phyloP scores from a whole-genome alignment of 35 echinoderm and acorn worm genomes.

The Anneissia japonica region DNA sequence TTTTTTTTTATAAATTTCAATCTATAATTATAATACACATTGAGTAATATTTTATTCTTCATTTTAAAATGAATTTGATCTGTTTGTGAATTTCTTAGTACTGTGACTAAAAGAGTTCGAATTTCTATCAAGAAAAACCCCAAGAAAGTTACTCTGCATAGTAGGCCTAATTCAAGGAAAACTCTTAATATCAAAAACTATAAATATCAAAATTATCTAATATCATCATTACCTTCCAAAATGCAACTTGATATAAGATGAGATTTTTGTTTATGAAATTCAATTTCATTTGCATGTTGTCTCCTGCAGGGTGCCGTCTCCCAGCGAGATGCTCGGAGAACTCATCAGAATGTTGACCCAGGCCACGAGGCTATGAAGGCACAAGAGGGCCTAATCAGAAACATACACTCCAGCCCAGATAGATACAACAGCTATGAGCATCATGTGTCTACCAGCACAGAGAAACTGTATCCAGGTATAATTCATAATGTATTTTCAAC shows the following conservation, averaged over 20 bases:
- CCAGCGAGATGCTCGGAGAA: neutral
- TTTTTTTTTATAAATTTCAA: too few species aligned
- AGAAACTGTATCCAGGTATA: neutral
- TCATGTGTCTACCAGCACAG: neutral
- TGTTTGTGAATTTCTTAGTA: too few species aligned
- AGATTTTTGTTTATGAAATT: neutral
- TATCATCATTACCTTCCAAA: neutral
- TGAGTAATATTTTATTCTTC: too few species aligned
- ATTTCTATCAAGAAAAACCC: too few species aligned
- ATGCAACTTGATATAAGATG: neutral
- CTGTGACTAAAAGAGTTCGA: too few species aligned
- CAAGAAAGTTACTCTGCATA: too few species aligned
- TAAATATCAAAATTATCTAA: too few species aligned
- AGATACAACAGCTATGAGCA: neutral
- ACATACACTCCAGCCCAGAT: neutral
- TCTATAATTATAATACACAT: too few species aligned
- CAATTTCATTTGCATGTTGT: neutral
- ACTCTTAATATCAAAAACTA: too few species aligned
- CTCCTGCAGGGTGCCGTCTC: neutral
- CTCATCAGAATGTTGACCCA: neutral
- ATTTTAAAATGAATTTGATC: too few species aligned
- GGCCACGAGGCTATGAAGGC: neutral
- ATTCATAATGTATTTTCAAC: too few species aligned
- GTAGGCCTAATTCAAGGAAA: too few species aligned
- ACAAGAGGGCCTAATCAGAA: neutral